Evolutionary conservation across 2,113 vertebrate species (phyloP).

Genomic region (Suricata suricatta): DNA sequence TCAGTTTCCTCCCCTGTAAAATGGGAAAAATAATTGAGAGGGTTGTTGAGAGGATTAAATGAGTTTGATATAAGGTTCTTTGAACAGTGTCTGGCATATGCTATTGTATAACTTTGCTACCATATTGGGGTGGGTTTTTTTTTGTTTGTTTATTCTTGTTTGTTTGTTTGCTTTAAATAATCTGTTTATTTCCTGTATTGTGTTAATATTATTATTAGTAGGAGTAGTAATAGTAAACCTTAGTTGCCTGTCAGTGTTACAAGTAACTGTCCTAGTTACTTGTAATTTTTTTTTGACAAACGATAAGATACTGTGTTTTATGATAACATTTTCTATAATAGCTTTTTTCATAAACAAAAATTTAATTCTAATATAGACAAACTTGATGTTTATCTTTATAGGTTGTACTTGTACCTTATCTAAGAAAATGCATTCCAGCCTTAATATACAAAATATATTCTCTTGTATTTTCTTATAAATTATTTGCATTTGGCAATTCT

Average conservation of each 20-base stretch:
- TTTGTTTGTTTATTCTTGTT: too few relatives aligned
- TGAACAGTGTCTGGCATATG: not conserved
- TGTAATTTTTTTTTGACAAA: too few relatives aligned
- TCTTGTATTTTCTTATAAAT: not conserved
- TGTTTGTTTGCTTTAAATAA: not conserved
- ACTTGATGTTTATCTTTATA: not conserved
- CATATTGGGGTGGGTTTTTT: not conserved
- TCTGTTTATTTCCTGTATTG: not conserved
- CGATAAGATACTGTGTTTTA: not conserved
- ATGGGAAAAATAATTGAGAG: not conserved
- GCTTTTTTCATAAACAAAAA: not conserved
- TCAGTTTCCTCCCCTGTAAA: not conserved
- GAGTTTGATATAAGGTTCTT: not conserved
- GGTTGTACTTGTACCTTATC: not conserved
- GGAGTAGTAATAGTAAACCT: not conserved
- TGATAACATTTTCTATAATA: not conserved
- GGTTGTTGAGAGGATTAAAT: not conserved
- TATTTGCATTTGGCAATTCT: not conserved
- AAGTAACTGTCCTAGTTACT: not conserved
- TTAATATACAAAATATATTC: not conserved
- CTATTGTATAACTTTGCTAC: not conserved
- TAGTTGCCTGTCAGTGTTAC: not conserved
- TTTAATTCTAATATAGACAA: not conserved
- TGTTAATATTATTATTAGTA: not conserved
- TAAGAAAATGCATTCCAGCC: not conserved